A percentile compares a stretch with the other conserved stretches of the same genome.
These are phyloP conservation scores for Daboia siamensis DNA, from an alignment of 2,113 vertebrate species.

Conservation along the genomic window DNA sequence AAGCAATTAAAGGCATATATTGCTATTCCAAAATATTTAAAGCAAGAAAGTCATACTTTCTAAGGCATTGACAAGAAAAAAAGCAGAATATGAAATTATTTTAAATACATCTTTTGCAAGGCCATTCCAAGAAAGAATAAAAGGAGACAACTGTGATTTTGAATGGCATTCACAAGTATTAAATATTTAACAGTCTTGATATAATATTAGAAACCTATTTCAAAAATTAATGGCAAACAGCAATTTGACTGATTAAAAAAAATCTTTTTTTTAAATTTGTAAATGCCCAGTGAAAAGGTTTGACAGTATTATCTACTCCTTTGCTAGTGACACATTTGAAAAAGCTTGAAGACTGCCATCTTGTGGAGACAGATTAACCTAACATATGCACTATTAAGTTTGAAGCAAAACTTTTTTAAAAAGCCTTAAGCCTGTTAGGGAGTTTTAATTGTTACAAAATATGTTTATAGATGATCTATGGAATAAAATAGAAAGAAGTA, in stretches of 20 bases:
- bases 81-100: neutral
- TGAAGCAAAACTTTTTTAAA: neutral
- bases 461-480: neutral
- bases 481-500: neutral
- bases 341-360: conserved; percentile 54
- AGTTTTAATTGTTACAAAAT: neutral
- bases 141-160: neutral
- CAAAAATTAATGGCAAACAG: neutral
- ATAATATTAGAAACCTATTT: neutral
- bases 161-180: neutral
- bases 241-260: neutral
- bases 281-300: neutral
- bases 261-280: neutral
- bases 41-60: neutral
- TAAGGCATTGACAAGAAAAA: neutral
- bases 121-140: neutral
- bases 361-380: conserved; percentile 48
- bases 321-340: neutral
- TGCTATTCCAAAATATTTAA: neutral
- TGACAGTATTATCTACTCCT: neutral
- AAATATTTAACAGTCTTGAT: neutral
- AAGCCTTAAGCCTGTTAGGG: neutral
- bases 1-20: neutral
- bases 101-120: neutral
- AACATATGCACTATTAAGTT: neutral